Conservation (phyloP, 1,140 invertebrate species). For the Gyrodactylus salaris region DNA sequence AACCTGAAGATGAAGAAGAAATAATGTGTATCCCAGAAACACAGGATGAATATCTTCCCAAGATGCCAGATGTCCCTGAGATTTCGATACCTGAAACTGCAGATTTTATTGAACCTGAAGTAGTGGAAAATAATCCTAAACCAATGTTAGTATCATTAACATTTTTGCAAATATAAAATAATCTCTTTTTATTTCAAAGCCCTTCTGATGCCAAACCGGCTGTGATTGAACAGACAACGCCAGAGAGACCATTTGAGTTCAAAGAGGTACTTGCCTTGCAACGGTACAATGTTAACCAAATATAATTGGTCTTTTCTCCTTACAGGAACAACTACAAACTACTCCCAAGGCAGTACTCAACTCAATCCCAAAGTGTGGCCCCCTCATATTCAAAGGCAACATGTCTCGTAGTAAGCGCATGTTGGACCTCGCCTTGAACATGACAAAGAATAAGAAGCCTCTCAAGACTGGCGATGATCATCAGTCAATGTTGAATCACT, state of each 20-base stretch:
- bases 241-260: not conserved
- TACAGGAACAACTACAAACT: not conserved
- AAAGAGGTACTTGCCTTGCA: not conserved
- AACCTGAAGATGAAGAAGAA: too few species aligned
- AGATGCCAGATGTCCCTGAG: too few species aligned
- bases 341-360: not conserved
- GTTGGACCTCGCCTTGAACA: not conserved
- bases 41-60: not conserved
- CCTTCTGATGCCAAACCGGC: not conserved
- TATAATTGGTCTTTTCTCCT: not conserved
- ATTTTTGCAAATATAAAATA: too few species aligned
- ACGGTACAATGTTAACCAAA: not conserved
- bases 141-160: too few species aligned
- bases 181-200: not conserved
- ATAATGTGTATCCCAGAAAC: not conserved
- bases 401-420: not conserved
- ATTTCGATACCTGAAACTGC: too few species aligned
- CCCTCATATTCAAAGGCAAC: too few species aligned
- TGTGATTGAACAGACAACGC: not conserved
- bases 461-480: not conserved
- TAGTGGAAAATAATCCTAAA: too few species aligned
- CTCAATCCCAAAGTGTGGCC: not conserved
- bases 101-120: too few species aligned
- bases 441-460: not conserved
- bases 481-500: not conserved